Base-by-base conservation (phyloP, 2,888 invertebrate species). In the Scaptomyza polygonia region DNA sequence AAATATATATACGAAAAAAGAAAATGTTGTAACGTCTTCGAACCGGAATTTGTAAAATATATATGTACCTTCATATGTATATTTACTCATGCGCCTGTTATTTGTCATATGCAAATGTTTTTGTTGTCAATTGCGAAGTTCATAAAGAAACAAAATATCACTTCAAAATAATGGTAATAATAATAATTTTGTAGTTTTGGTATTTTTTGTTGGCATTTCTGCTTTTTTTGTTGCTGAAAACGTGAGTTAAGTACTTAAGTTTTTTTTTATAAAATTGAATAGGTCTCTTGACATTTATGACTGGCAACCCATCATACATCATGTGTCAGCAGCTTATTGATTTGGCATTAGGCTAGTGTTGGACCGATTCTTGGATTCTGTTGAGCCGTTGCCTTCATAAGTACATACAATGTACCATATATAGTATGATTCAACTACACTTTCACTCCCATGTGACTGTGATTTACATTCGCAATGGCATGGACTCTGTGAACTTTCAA, bases 161-260 rank as follows among this genome's bases (percentile, higher is more conserved):
- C 36, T 36, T 30, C 27, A 14, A 18, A 64, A 42, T 30, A 66
- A 34, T 56, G 70, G 34, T 56, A 70, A 39, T 7, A 36, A 36
- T 14, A 30, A 30, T 30, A 1, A n/a, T 54, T 65, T 59, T 57
- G 34, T 40, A 36, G 52, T 47, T 51, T 58, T 27, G 7, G n/a
- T 43, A 42, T 51, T 32, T 29, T 32, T 53, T 47, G 29, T n/a
- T 4, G n/a, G n/a, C n/a, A n/a, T 43, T 11, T 34, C 30, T 51
- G 21, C 56, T 14, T 32, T 29, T 34, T 56, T 32, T 29, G 29
- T 56, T 39, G 34, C 30, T 65, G 39, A 66, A 54, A 77, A 63
- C 72, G 77, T 72, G 72, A 56, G 77, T n/a, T 59, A 63, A 30
- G 54, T 66, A 32, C 72, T 47, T 67, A 67, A 77, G 30, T 47